Evolutionary conservation across 2,113 vertebrate genomes (phyloP).

Genomic region (Choloepus hoffmanni): DNA sequence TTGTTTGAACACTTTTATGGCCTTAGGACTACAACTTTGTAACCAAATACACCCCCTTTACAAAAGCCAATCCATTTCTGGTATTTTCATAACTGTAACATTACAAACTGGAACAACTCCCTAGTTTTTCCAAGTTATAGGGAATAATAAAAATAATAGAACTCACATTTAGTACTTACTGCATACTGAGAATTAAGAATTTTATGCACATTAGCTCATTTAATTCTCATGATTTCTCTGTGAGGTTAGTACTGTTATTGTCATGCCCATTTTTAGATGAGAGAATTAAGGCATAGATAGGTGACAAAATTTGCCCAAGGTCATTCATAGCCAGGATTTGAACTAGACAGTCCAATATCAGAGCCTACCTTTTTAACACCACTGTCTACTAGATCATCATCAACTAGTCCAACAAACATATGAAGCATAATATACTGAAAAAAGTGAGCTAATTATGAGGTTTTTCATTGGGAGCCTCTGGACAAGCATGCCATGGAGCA

Average conservation of each 20-base stretch:
- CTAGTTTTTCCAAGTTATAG: conserved; percentile 17
- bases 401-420: not conserved
- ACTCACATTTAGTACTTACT: not conserved
- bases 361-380: not conserved
- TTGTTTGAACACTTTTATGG: too few relatives aligned
- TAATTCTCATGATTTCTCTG: not conserved
- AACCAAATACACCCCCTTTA: too few relatives aligned
- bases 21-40: too few relatives aligned
- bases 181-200: not conserved
- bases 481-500: not conserved
- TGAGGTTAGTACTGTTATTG: not conserved
- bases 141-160: conserved; percentile 45
- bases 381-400: not conserved
- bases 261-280: not conserved
- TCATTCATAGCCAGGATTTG: not conserved
- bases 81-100: too few relatives aligned
- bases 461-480: not conserved
- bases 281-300: not conserved
- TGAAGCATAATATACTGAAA: not conserved
- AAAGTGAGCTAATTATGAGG: not conserved
- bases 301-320: not conserved
- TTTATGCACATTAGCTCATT: not conserved
- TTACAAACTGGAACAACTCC: too few relatives aligned
- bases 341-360: not conserved
- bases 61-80: too few relatives aligned